These are phyloP conservation scores for Crypturellus tataupa DNA, from an alignment of 2,797 vertebrate species.

Conservation along the genomic window DNA sequence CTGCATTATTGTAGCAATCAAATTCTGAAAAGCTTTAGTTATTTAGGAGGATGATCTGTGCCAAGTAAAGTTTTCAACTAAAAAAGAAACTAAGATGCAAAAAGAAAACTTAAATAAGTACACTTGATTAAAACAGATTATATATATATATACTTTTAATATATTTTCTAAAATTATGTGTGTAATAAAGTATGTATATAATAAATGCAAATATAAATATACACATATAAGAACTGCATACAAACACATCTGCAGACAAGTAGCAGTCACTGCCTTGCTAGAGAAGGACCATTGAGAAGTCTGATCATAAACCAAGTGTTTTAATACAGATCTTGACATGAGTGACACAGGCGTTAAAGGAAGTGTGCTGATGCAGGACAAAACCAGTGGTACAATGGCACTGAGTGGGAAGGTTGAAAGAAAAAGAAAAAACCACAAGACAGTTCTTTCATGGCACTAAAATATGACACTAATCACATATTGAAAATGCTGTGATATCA, in stretches of 20 bases:
- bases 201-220: not conserved
- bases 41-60: not conserved
- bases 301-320: constrained; percentile 10
- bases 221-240: not conserved
- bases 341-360: not conserved
- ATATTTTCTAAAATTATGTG: not conserved
- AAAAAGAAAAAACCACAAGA: not conserved
- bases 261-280: not conserved
- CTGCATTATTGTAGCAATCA: not conserved
- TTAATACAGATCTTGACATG: constrained; percentile 24
- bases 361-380: not conserved
- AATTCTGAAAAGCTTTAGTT: constrained; percentile 10
- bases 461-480: constrained; percentile 12
- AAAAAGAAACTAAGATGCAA: not conserved
- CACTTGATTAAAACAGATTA: not conserved
- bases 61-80: not conserved
- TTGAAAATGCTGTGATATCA: constrained; percentile 1
- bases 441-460: constrained; percentile 8
- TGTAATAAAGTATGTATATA: not conserved
- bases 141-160: not conserved
- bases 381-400: constrained; percentile 25
- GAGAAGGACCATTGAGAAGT: not conserved
- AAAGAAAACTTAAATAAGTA: not conserved
- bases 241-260: not conserved
- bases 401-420: not conserved